Evolutionary conservation across 1,140 invertebrate species (phyloP).

Genomic region (Papilio glaucus): DNA sequence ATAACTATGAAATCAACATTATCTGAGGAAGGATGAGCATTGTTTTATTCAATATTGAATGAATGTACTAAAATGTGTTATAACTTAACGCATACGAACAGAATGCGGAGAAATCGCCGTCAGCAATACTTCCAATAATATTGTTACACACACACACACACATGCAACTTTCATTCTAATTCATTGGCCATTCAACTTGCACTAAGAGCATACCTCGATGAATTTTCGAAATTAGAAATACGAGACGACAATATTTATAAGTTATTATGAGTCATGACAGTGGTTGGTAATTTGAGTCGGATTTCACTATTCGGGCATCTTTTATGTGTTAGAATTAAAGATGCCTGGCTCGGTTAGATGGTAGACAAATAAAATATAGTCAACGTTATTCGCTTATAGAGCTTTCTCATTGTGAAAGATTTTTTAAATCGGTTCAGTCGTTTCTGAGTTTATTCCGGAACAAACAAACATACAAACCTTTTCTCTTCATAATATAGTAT

Average conservation of each 20-base stretch:
- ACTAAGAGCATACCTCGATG: conserved; percentile 19
- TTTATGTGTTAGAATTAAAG: too few species aligned
- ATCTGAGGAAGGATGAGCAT: not conserved
- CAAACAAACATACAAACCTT: too few species aligned
- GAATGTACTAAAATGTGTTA: conserved; percentile 11
- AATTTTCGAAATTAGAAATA: conserved; percentile 7
- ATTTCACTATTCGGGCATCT: not conserved
- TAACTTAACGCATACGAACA: conserved; percentile 37
- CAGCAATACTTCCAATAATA: conserved; percentile 36
- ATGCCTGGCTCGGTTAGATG: too few species aligned
- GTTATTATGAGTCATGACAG: not conserved
- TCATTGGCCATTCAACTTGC: conserved; percentile 34
- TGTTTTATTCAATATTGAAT: conserved; percentile 14
- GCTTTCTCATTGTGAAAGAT: too few species aligned
- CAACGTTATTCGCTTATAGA: too few species aligned
- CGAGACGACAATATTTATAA: not conserved
- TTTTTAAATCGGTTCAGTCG: too few species aligned
- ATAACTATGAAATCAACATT: too few species aligned
- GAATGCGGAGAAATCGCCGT: conserved; percentile 48
- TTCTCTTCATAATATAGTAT: too few species aligned
- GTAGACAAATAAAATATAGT: too few species aligned
- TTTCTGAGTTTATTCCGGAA: too few species aligned
- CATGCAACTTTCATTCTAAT: conserved; percentile 36
- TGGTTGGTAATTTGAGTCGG: not conserved
- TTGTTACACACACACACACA: conserved; percentile 34